Evolutionary conservation across 2,888 invertebrate species (phyloP).

Genomic region (Clistopyga incitator): DNA sequence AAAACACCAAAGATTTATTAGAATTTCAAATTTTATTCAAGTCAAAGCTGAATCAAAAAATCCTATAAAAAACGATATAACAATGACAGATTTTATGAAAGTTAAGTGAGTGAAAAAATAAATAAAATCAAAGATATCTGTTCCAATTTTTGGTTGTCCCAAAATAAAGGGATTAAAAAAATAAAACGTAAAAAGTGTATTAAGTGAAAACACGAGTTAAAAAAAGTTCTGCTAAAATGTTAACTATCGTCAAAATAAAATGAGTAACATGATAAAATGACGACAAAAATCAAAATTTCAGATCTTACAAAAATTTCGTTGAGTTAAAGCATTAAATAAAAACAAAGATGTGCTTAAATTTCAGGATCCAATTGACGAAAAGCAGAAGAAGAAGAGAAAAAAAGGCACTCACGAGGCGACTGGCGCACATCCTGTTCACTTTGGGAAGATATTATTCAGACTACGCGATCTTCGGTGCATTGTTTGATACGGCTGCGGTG

Average conservation of each 20-base stretch:
- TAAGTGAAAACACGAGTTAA: too few relatives aligned
- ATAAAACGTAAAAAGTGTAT: too few relatives aligned
- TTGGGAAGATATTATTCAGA: conserved; percentile 71
- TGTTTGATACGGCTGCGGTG: conserved; percentile 62
- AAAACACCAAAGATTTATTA: background rate
- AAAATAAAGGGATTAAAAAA: background rate
- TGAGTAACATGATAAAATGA: too few relatives aligned
- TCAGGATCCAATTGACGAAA: background rate
- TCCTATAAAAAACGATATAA: too few relatives aligned
- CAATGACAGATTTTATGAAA: background rate
- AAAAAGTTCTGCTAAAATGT: too few relatives aligned
- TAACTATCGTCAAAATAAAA: too few relatives aligned
- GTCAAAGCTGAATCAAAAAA: too few relatives aligned
- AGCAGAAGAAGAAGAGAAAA: conserved; percentile 21
- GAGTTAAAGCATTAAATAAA: background rate
- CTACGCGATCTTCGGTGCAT: conserved; percentile 63
- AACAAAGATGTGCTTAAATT: background rate
- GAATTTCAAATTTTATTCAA: too few relatives aligned
- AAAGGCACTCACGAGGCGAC: conserved; percentile 74
- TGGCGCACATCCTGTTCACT: conserved; percentile 73
- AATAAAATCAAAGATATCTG: background rate
- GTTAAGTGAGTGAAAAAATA: conserved; percentile 36
- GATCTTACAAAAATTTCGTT: background rate
- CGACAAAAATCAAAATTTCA: background rate
- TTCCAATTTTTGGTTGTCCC: background rate